phyloP scores from a whole-genome alignment of 2,113 vertebrate genomes.

The Nerophis ophidion region DNA sequence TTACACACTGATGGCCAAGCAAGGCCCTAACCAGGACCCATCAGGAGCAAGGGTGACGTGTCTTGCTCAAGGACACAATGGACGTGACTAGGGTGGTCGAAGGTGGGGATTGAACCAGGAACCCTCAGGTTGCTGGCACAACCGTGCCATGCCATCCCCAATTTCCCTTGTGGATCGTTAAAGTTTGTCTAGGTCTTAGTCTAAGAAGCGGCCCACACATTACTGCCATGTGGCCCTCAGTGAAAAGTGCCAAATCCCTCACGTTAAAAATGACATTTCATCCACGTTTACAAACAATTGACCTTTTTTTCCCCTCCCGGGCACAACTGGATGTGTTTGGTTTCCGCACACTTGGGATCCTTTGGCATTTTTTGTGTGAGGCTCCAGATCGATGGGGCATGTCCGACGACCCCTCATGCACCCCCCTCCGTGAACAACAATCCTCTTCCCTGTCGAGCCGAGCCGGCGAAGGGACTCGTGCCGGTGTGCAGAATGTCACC shows the following conservation, averaged over 20 bases:
- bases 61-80: no score
- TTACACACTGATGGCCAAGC: no score
- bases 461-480: constrained; percentile 15
- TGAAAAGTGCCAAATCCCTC: neutral
- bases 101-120: no score
- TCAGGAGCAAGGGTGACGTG: no score
- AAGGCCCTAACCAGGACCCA: no score
- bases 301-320: constrained; percentile 22
- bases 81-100: no score
- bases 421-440: constrained; percentile 16
- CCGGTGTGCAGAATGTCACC: constrained; percentile 40
- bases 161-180: no score
- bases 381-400: constrained; percentile 33
- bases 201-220: no score
- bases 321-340: constrained; percentile 28
- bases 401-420: constrained; percentile 12
- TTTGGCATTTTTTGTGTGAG: constrained; percentile 32
- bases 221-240: no score
- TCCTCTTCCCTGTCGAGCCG: constrained; percentile 31
- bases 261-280: constrained; percentile 9
- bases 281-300: constrained; percentile 19
- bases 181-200: no score
- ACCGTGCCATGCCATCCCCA: no score
- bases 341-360: constrained; percentile 4
- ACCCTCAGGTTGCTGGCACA: no score